Base-by-base conservation (phyloP, 2,888 invertebrate species). In the Acrocyrtus sp. region DNA sequence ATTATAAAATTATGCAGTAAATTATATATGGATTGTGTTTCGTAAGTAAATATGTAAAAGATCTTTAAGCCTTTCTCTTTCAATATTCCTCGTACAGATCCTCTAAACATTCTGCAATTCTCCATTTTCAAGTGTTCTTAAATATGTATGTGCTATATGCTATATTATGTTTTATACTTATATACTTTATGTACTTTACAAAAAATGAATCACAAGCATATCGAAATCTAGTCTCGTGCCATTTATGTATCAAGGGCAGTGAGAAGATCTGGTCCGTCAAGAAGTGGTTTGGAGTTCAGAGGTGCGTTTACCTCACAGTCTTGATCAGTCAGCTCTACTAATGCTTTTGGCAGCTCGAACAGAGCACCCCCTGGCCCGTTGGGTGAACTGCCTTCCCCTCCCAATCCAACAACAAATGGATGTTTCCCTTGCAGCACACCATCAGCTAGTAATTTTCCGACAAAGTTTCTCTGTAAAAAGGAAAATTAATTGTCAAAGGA, bases 241-340 rank as follows among this genome's bases (percentile, higher is more conserved):
- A 65, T 29, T 61, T 66, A 68, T 3, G 62, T 61, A 24, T 87
- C 87, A 27, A 87, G 82, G 21, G 87, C 87, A 29, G 82, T 85
- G 43, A 87, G 82, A 51, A 88, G 82, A 63, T 87, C 87, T 60
- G 85, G 84, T 10, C 87, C 87, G 74, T 86, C 86, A 22, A 87
- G 82, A 41, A 87, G 83, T 22, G 81, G 83, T 27, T 76, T 70
- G 6, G 77, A 77, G 65, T 83, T 82, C 5, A 86, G 84, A 1
- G 87, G 87, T 12, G 87, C 87, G 78, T 88, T 88, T 19, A 88
- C 87, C 76, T 87, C 87, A 78, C 84, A 87, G 80, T 87, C 87
- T 76, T 85, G 86, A 74, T 86, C 85, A 2, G 86, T 87, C 45
- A 87, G 82, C 80, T 87, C 86, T 76, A 69, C 69, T 34, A 69